Conservation (phyloP, 2,113 vertebrate species). For the Gallinago jamesoni region DNA sequence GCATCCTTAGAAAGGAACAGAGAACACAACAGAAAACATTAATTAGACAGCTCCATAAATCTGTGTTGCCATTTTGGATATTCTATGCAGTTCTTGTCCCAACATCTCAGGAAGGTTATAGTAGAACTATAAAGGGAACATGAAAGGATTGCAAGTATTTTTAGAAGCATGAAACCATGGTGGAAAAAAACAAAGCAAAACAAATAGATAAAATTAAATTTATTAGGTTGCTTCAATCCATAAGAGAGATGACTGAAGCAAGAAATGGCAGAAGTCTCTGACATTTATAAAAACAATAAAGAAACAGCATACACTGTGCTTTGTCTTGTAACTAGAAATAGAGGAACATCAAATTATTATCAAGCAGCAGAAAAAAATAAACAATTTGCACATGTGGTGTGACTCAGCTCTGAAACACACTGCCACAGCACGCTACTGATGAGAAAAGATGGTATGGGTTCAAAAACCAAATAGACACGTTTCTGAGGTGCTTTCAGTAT, state of each 20-base stretch:
- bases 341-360: neutral
- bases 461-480: neutral
- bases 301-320: neutral
- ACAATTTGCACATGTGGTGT: neutral
- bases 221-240: neutral
- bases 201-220: neutral
- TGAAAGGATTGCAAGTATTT: neutral
- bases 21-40: neutral
- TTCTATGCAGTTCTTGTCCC: neutral
- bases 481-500: neutral
- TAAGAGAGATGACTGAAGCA: neutral
- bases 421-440: neutral
- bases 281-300: neutral
- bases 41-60: neutral
- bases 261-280: neutral
- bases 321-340: neutral
- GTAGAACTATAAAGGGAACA: neutral
- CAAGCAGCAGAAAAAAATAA: neutral
- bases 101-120: neutral
- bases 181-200: neutral
- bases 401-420: neutral
- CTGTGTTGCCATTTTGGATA: neutral
- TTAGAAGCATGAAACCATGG: accelerated
- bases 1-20: neutral
- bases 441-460: neutral